Conservation (phyloP, 2,888 invertebrate species). For the Noctuana brunneofusca region DNA sequence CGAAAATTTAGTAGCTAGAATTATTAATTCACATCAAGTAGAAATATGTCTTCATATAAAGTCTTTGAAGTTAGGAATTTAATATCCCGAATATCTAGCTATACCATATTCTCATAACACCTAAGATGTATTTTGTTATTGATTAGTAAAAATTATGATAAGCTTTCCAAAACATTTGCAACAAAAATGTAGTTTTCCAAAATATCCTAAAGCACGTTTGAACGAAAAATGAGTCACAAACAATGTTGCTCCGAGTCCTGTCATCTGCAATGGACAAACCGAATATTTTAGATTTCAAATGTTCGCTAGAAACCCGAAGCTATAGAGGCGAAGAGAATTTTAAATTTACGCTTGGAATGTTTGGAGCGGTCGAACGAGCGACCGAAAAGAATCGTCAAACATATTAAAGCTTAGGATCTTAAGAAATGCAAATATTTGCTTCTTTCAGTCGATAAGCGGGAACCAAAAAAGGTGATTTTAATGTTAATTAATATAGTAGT, state of each 20-base stretch:
- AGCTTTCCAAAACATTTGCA: too few relatives aligned
- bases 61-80: too few relatives aligned
- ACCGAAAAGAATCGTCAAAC: conserved; percentile 28
- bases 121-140: too few relatives aligned
- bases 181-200: conserved; percentile 2
- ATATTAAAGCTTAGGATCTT: conserved; percentile 25
- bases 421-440: conserved; percentile 25
- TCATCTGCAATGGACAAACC: conserved; percentile 34
- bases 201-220: conserved; percentile 12
- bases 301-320: conserved; percentile 24
- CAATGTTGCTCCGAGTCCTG: conserved; percentile 31
- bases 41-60: too few relatives aligned
- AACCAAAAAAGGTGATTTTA: background rate
- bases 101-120: too few relatives aligned
- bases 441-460: background rate
- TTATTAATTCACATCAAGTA: too few relatives aligned
- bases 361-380: conserved; percentile 17
- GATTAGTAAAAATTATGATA: too few relatives aligned
- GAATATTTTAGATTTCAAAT: conserved; percentile 34
- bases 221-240: conserved; percentile 26
- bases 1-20: too few relatives aligned
- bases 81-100: too few relatives aligned
- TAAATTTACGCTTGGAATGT: conserved; percentile 32
- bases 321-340: conserved; percentile 32
- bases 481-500: too few relatives aligned